A percentile compares a stretch with the other conserved stretches of the same genome.
phyloP scores from a whole-genome alignment of 2,888 invertebrate genomes.

The Theretra japonica region DNA sequence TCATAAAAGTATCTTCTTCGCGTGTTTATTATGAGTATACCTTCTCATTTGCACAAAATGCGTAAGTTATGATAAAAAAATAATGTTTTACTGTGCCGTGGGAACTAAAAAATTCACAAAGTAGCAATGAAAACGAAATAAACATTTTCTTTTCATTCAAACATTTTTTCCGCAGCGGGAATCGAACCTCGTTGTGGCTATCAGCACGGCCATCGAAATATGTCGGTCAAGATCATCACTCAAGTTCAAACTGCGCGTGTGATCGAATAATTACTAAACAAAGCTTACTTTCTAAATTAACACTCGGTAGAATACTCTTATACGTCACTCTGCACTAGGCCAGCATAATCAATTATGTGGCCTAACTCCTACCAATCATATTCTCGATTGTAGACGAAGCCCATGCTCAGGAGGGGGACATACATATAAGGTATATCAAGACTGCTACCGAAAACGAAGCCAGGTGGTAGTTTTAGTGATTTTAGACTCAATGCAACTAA shows the following conservation, averaged over 20 bases:
- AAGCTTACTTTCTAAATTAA: constrained; percentile 1
- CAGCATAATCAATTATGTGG: too few relatives aligned
- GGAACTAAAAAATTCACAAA: not conserved
- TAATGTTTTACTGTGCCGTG: not conserved
- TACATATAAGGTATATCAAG: too few relatives aligned
- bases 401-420: too few relatives aligned
- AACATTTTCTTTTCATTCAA: not conserved
- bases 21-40: too few relatives aligned
- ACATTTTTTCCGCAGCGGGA: constrained; percentile 3
- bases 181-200: constrained; percentile 1
- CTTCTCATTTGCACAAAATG: not conserved
- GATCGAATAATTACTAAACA: constrained; percentile 16
- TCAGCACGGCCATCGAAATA: not conserved
- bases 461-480: too few relatives aligned
- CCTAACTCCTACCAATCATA: too few relatives aligned
- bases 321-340: too few relatives aligned
- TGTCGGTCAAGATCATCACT: constrained; percentile 17
- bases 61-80: not conserved
- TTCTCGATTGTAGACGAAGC: too few relatives aligned
- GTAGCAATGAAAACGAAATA: too few relatives aligned
- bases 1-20: too few relatives aligned
- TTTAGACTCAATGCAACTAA: too few relatives aligned
- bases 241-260: constrained; percentile 17
- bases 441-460: too few relatives aligned
- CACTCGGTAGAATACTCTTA: not conserved